These are phyloP conservation scores for Ceratina japonica DNA, from an alignment of 1,140 invertebrate species.

Conservation along the genomic window DNA sequence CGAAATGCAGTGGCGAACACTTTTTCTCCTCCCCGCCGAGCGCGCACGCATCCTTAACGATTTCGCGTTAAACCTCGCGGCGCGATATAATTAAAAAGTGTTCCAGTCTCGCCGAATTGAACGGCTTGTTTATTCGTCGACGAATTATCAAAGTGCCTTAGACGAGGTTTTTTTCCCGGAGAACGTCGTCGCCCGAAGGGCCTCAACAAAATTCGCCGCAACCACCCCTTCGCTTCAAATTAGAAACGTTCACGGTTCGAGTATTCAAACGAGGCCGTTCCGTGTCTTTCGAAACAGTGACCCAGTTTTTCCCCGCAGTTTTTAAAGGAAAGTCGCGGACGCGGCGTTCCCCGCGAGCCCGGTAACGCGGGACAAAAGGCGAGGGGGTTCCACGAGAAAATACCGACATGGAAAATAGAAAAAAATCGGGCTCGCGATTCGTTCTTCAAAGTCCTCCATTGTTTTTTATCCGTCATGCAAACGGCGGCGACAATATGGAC, in stretches of 20 bases:
- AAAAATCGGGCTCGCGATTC: not conserved
- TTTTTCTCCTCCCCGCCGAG: not conserved
- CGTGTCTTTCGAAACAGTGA: not conserved
- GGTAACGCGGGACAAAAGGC: not conserved
- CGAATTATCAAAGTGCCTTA: not conserved
- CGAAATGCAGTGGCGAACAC: constrained; percentile 6
- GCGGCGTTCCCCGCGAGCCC: not conserved
- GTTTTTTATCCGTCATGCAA: constrained; percentile 9
- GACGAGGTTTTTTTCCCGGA: too few species aligned
- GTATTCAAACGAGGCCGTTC: not conserved
- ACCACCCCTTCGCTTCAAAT: not conserved
- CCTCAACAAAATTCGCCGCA: not conserved
- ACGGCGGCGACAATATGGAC: constrained; percentile 17
- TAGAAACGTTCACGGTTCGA: not conserved
- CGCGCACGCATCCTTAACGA: not conserved
- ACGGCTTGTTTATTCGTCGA: not conserved
- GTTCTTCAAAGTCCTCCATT: constrained; percentile 1
- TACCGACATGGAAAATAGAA: not conserved
- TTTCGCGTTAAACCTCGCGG: not conserved
- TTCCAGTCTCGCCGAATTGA: not conserved
- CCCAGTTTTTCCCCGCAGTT: not conserved
- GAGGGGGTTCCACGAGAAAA: not conserved
- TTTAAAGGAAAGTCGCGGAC: not conserved
- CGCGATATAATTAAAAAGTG: constrained; percentile 22
- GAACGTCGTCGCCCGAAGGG: too few species aligned